Evolutionary conservation across 1,140 invertebrate genomes (phyloP), one percentile per base, ranked within the genome.

Genomic region (Musca domestica): DNA sequence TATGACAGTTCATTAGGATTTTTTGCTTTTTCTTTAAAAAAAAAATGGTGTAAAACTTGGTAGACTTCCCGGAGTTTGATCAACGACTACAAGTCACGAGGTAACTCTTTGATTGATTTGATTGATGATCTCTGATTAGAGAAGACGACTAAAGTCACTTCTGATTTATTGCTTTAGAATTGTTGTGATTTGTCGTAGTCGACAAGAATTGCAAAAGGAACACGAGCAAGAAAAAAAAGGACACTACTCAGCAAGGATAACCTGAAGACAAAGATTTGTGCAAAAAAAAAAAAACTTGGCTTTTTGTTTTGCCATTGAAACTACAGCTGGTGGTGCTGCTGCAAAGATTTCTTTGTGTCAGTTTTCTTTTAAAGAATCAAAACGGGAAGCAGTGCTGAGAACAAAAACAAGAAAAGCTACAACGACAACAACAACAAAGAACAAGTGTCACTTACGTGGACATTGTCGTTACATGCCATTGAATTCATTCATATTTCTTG

Each of bases 61-160:
- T 41, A 41, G 34, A 41, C 34, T 41, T 41, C 34, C n/a, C 34
- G 34, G 5, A 41, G 4, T 41, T 41, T 41, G 34, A 41, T 41
- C 34, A 41, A 41, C 34, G 34, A 41, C 34, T 41, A 41, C 34
- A 41, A 41, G 34, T 12, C 34, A 41, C 12, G 34, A 41, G 34
- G 34, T 41, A 64, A 64, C 46, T 64, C 58, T 63, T 68, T 68
- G 67, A 68, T 63, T 64, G 67, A 68, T 68, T 69, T 69, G 67
- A 69, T 69, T 69, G 67, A 69, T 69, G 67, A 66, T 64, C 49
- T 61, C 30, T 46, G 67, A 69, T 69, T 69, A 65, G 63, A 65
- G 63, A 52, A 66, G 67, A 48, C 61, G 27, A 41, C 27, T 17
- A 51, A 69, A 69, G 49, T 30, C 67, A 58, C 63, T 65, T 58